Conservation (phyloP, 2,113 vertebrate species). For the Sturnira hondurensis region DNA sequence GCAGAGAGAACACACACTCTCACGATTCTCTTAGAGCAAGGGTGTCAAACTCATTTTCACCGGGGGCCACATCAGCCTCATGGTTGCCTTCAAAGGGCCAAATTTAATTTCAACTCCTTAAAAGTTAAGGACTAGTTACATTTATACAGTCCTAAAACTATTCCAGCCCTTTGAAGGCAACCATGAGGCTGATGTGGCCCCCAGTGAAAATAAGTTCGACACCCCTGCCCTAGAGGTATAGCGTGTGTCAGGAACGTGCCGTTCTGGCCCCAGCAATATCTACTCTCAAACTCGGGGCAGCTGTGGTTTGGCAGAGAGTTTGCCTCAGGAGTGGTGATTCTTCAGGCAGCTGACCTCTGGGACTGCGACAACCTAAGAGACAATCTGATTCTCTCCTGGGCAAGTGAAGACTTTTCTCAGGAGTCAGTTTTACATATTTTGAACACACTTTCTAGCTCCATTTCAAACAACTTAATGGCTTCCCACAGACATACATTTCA, state of each 20-base stretch:
- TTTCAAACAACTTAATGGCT: neutral
- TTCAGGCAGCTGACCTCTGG: neutral
- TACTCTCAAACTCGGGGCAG: neutral
- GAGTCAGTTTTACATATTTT: neutral
- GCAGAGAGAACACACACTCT: neutral
- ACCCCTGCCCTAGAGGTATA: too few relatives aligned
- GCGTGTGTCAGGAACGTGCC: neutral
- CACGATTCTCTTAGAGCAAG: neutral
- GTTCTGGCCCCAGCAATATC: neutral
- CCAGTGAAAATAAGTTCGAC: too few relatives aligned
- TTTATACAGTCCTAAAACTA: too few relatives aligned
- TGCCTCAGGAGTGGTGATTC: neutral
- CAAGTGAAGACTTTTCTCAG: neutral
- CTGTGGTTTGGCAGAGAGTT: neutral
- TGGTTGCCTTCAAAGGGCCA: too few relatives aligned
- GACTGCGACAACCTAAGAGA: neutral
- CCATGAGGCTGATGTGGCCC: too few relatives aligned
- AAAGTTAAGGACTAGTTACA: too few relatives aligned
- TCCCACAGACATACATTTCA: neutral
- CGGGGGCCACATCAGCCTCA: too few relatives aligned
- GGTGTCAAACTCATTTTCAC: too few relatives aligned
- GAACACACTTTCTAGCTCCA: neutral
- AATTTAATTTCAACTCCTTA: too few relatives aligned
- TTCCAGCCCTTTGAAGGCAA: too few relatives aligned
- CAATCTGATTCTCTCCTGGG: neutral